Evolutionary conservation across 2,113 vertebrate species (phyloP), one percentile per base, ranked within the genome.

Genomic region (Siphamia tubifer): DNA sequence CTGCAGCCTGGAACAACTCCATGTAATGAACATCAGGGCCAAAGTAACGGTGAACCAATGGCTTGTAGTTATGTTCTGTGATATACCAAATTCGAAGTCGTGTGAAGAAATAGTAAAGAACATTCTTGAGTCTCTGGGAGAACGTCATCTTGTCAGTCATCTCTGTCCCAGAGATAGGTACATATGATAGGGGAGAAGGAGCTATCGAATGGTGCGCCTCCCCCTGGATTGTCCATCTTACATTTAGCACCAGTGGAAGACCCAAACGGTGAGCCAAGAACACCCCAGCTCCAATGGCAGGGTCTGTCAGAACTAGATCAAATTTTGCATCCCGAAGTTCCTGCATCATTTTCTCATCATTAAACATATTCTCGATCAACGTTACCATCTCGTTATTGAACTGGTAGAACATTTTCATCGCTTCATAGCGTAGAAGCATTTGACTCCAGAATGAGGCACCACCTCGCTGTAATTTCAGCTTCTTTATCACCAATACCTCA

Each of bases 121-220:
- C 0, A 35, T 90, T 90, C 6, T 76, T 53, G 1, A 88, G 0
- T 7, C 86, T 44, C 2, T 85, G 15, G 0, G 1, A 0, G 25
- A 90, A 87, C 0, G 65, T 90, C 84, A 90, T 90, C 28, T 67
- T 79, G 55, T 90, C 84, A 2, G 74, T 79, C 52, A 88, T 32
- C 32, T 82, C 48, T 31, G 58, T 0, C 11, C 12, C 21, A 6
- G 76, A 13, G 31, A 53, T 16, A 0, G 88, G 88, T 0, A 87
- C 16, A 23, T 87, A 90, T 0, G 88, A 88, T 0, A 90, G 4
- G 0, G 88, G 88, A 0, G 76, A 69, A 5, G 72, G 88, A 3
- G 86, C 77, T 3, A 90, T 88, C 5, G 15, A 27, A 0, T 19
- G 0, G 53, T 90, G 86, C 0, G 53, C 86, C 1, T 90, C 86